A percentile compares a stretch with the other conserved stretches of the same genome.
Evolutionary conservation across 2,888 invertebrate species (phyloP).

Genomic region (Leistus spinibarbis): DNA sequence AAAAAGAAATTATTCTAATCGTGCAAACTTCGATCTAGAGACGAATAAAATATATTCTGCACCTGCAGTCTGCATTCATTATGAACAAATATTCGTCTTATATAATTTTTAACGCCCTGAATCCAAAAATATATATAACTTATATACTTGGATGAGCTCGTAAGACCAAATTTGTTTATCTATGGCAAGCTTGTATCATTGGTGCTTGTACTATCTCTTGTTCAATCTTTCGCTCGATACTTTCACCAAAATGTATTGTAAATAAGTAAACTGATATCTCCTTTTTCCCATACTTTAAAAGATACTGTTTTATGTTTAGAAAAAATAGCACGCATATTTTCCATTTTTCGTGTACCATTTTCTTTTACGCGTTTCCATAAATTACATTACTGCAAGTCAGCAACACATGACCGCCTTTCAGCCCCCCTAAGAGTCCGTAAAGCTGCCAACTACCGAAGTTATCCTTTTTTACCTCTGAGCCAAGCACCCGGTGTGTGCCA

Average conservation of each 20-base stretch:
- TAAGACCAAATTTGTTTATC: too few species aligned
- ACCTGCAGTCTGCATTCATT: too few species aligned
- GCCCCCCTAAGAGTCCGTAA: not conserved
- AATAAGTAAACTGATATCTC: not conserved
- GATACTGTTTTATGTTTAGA: not conserved
- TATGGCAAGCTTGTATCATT: too few species aligned
- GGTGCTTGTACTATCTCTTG: too few species aligned
- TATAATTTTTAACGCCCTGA: too few species aligned
- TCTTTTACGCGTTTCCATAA: not conserved
- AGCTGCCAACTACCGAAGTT: not conserved
- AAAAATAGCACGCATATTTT: not conserved
- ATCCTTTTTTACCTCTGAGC: not conserved
- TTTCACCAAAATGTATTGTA: not conserved
- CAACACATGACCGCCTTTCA: not conserved
- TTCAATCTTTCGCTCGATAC: not conserved
- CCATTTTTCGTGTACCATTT: not conserved
- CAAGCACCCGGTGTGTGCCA: not conserved
- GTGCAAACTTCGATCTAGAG: not conserved
- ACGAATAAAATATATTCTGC: too few species aligned
- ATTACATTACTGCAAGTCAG: not conserved
- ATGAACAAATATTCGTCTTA: too few species aligned
- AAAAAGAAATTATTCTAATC: not conserved
- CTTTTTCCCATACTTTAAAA: not conserved
- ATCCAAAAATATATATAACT: too few species aligned
- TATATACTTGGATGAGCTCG: too few species aligned